These are phyloP conservation scores for Cyclophora albipunctata DNA, from an alignment of 2,888 invertebrate genomes.

Conservation along the genomic window DNA sequence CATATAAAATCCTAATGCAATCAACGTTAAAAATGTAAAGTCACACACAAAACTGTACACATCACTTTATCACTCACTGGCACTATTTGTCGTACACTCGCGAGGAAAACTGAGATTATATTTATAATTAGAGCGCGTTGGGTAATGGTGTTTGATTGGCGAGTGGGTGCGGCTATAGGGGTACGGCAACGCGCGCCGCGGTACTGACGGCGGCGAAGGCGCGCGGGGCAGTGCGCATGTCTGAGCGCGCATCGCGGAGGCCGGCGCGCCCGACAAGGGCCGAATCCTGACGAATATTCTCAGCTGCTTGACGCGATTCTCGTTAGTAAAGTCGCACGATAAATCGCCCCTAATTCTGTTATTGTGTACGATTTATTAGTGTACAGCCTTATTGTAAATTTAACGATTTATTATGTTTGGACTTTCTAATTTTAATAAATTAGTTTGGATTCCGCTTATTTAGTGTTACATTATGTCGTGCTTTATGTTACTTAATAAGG, in stretches of 20 bases:
- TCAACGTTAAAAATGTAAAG: conserved; percentile 32
- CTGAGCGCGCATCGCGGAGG: conserved; percentile 53
- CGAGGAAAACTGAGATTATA: conserved; percentile 22
- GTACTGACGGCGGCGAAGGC: conserved; percentile 54
- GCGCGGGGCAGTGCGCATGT: conserved; percentile 54
- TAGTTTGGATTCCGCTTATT: too few species aligned
- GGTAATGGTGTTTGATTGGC: conserved; percentile 14
- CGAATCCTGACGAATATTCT: conserved; percentile 48
- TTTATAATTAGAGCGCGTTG: conserved; percentile 20
- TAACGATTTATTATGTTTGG: conserved; percentile 4
- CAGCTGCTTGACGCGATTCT: conserved; percentile 47
- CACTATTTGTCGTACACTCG: conserved; percentile 35
- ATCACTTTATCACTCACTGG: conserved; percentile 35
- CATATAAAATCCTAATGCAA: conserved; percentile 44
- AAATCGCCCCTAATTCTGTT: conserved; percentile 67
- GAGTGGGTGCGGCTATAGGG: conserved; percentile 44
- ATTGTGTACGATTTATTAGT: conserved; percentile 54
- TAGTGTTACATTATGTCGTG: too few species aligned
- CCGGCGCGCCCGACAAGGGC: conserved; percentile 41
- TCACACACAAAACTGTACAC: conserved; percentile 40
- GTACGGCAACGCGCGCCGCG: conserved; percentile 53
- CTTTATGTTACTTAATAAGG: too few species aligned
- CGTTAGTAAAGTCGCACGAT: conserved; percentile 59
- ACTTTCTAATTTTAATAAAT: not conserved
- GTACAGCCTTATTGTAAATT: conserved; percentile 40